Conservation (phyloP, 2,113 vertebrate species). For the Ameiurus melas region DNA sequence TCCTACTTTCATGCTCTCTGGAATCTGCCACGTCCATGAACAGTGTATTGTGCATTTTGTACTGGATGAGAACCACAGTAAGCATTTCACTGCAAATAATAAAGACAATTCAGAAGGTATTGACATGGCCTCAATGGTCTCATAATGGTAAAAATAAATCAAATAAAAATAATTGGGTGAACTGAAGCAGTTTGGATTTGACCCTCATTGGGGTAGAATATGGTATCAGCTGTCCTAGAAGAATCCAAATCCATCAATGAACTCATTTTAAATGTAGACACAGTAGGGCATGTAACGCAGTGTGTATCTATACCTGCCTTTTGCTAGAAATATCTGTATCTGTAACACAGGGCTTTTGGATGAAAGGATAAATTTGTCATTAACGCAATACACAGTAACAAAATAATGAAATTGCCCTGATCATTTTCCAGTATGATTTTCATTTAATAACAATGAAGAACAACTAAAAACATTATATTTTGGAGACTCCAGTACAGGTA, state of each 20-base stretch:
- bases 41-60: background rate
- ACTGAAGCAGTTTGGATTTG: background rate
- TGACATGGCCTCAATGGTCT: background rate
- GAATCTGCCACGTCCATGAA: background rate
- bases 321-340: background rate
- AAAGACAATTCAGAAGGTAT: background rate
- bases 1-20: slow-evolving; percentile 6
- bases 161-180: background rate
- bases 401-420: background rate
- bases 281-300: background rate
- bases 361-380: background rate
- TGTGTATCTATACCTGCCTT: background rate
- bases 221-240: background rate
- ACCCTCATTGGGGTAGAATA: background rate
- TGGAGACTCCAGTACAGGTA: background rate
- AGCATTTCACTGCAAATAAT: background rate
- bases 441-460: background rate
- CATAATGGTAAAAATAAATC: background rate
- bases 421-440: background rate
- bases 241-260: background rate
- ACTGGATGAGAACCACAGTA: background rate
- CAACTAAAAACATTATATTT: background rate
- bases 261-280: background rate
- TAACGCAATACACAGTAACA: background rate
- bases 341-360: background rate